phyloP scores from a whole-genome alignment of 2,113 vertebrate genomes.

The Carassius carassius region DNA sequence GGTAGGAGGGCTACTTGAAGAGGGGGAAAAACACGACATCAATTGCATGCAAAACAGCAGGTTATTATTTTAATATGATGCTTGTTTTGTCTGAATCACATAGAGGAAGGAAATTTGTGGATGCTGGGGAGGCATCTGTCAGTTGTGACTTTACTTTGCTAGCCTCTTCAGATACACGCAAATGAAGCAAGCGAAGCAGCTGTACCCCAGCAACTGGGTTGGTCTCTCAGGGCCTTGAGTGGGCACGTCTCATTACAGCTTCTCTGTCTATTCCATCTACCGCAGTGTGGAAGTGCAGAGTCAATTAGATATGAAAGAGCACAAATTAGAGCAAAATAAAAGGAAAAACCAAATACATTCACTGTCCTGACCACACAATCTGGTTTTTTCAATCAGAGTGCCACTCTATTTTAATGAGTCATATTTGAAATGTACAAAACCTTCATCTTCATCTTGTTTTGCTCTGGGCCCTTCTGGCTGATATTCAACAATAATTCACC shows the following conservation, averaged over 20 bases:
- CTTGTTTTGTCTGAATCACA: conserved; percentile 12
- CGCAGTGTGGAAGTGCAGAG: conserved; percentile 2
- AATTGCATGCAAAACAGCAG: conserved; percentile 32
- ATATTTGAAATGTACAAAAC: conserved; percentile 18
- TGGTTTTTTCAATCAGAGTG: conserved; percentile 34
- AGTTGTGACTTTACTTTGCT: conserved; percentile 17
- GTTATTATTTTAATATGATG: conserved; percentile 29
- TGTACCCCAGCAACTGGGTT: conserved; percentile 36
- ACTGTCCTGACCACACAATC: neutral
- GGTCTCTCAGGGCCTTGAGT: conserved; percentile 50
- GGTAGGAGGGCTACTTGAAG: conserved; percentile 27
- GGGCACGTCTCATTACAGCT: conserved; percentile 43
- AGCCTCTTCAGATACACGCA: conserved; percentile 22
- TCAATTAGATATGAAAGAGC: conserved; percentile 42
- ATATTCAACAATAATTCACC: neutral
- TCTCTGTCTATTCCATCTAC: conserved; percentile 34
- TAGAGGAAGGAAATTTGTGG: neutral
- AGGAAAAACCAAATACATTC: conserved; percentile 40
- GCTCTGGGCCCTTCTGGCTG: neutral
- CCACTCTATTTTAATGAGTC: conserved; percentile 39
- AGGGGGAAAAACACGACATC: neutral
- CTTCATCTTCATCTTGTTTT: conserved; percentile 12
- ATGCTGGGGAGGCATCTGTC: conserved; percentile 31
- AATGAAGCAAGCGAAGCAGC: conserved; percentile 47
- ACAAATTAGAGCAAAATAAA: conserved; percentile 48